Base-by-base conservation (phyloP, 2,797 vertebrate genomes). In the Simalia tracyae region DNA sequence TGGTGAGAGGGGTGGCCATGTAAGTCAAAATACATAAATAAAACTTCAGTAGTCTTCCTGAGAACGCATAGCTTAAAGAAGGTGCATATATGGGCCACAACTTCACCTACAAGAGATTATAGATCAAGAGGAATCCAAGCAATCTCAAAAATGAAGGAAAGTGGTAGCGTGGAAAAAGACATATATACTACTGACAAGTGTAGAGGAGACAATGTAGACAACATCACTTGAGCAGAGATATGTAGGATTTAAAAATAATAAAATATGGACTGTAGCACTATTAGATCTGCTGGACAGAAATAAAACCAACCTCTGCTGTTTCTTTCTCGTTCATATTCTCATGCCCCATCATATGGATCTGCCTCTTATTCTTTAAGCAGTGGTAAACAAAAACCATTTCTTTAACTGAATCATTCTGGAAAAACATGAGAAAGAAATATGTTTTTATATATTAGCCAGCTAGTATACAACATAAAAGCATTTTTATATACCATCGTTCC, bases 281-380 rank as follows among this genome's bases (percentile, higher is more conserved):
- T 81, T 11, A 9, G 19, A 31, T 2, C 26, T 31, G 46, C 81
- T 17, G 10, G 89, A 92, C 84, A 88, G 76, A 86, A 68, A 61
- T 1, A 26, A 31, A 95, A 96, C 97, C 88, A 95, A 99, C 98
- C 98, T 97, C 96, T 36, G 95, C 89, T 31, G 90, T 7, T 54
- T 95, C 95, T 0, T 97, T 95, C 28, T 95, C 4, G 6, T 31
- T 4, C 6, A 97, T 97, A 3, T 95, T 97, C 1, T 98, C 96
- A 26, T 96, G 95, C 50, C 98, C 98, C 98, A 99, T 99, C 99
- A 99, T 99, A 97, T 99, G 99, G 1, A 42, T 97, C n/a, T 98
- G 97, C 95, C 98, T 98, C 86, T 94, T 97, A 93, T 99, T 99
- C 95, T 96, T 98, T 91, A 99, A 93, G 3, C 98, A 99, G 93